These are phyloP conservation scores for Drosophila subpulchrella DNA, from an alignment of 1,140 invertebrate genomes.

Conservation along the genomic window DNA sequence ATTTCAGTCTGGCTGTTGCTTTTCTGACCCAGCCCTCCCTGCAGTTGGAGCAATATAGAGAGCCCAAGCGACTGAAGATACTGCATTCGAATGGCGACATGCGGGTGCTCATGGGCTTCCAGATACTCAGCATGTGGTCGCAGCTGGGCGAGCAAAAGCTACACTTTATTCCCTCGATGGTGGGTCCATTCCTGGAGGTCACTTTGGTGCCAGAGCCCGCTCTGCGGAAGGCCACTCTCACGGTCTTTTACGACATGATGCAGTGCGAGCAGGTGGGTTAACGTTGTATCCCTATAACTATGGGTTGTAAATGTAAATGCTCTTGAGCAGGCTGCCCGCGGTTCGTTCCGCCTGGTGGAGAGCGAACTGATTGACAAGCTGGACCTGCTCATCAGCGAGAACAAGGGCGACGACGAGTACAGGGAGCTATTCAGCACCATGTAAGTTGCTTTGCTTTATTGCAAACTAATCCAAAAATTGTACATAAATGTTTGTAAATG, in stretches of 20 bases:
- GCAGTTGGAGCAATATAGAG: conserved; percentile 93
- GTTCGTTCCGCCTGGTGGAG: conserved; percentile 93
- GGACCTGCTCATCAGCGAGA: conserved; percentile 95
- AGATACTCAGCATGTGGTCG: conserved; percentile 97
- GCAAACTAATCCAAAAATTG: neutral
- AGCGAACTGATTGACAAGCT: conserved; percentile 97
- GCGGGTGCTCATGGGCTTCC: conserved; percentile 96
- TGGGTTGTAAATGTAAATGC: conserved; percentile 5
- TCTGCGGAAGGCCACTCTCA: conserved; percentile 94
- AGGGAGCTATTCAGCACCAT: conserved; percentile 96
- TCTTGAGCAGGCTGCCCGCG: conserved; percentile 80
- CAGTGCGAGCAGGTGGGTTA: conserved; percentile 92
- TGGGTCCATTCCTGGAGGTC: conserved; percentile 97
- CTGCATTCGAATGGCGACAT: conserved; percentile 95
- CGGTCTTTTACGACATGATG: conserved; percentile 99
- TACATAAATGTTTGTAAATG: conserved; percentile 47
- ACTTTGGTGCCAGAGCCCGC: conserved; percentile 95
- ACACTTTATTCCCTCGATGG: conserved; percentile 96
- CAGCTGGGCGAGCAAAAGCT: conserved; percentile 91
- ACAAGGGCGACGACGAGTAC: conserved; percentile 97
- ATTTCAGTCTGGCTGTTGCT: conserved; percentile 94
- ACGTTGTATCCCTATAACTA: neutral
- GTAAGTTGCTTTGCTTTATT: conserved; percentile 88
- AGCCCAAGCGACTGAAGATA: conserved; percentile 91
- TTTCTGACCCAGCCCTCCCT: conserved; percentile 95